Evolutionary conservation across 92 coral and sea anemone genomes (phyloP).

Genomic region (Heteractis magnifica): DNA sequence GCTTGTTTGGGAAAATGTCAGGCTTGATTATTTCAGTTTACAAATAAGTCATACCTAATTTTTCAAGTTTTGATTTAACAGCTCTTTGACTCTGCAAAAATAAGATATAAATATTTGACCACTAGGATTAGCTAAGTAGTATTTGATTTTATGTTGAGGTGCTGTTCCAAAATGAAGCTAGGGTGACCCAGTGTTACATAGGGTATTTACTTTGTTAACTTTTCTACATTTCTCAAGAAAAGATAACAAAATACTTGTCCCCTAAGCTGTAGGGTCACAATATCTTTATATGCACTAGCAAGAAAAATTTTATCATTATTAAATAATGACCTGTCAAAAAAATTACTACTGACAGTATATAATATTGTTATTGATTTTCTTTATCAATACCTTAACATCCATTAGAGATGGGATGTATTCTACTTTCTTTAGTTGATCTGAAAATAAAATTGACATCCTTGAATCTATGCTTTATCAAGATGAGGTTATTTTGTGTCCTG

Average conservation of each 20-base stretch:
- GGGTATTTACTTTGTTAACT: too few relatives aligned
- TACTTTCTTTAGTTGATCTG: constrained; percentile 69
- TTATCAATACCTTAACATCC: constrained; percentile 73
- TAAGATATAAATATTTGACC: background rate
- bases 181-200: too few relatives aligned
- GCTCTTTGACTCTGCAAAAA: constrained; percentile 83
- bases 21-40: background rate
- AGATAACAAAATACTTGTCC: too few relatives aligned
- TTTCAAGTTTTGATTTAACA: constrained; percentile 74
- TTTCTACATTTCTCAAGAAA: too few relatives aligned
- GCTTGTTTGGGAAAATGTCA: background rate
- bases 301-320: too few relatives aligned
- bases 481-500: too few relatives aligned
- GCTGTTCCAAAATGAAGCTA: too few relatives aligned
- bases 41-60: constrained; percentile 52
- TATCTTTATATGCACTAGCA: too few relatives aligned
- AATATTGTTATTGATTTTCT: background rate
- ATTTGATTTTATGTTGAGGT: background rate
- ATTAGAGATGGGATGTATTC: constrained; percentile 82
- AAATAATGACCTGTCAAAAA: too few relatives aligned
- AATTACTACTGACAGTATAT: background rate
- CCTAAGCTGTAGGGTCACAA: too few relatives aligned
- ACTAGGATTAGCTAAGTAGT: background rate
- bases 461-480: too few relatives aligned
- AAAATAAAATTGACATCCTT: background rate